Percentiles rank a stretch among this genome's conserved stretches.
Evolutionary conservation across 92 coral and sea anemone genomes (phyloP).

Genomic region (Ricordea florida): DNA sequence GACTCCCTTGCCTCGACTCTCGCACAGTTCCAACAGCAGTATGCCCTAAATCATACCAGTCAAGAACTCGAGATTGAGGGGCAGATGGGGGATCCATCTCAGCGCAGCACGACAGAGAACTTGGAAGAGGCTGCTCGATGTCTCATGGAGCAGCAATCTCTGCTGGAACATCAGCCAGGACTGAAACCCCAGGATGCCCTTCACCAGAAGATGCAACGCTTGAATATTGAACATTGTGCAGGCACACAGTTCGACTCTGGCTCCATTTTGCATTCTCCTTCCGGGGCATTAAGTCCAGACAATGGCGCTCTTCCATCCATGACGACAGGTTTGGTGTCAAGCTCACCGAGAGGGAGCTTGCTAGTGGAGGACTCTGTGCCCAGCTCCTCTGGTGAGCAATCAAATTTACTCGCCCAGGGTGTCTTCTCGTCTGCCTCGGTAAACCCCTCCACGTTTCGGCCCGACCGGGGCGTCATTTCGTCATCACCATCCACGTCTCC

Average conservation of each 20-base stretch:
- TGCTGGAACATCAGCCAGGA: constrained; percentile 47
- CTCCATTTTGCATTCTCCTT: constrained; percentile 38
- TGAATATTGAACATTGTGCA: constrained; percentile 87
- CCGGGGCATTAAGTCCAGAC: constrained; percentile 3
- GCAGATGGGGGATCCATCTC: constrained; percentile 10
- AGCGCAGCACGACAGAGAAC: constrained; percentile 42
- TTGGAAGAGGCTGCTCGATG: constrained; percentile 49
- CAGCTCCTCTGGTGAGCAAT: constrained; percentile 21
- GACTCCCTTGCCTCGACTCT: constrained; percentile 86
- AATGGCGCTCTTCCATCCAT: constrained; percentile 13
- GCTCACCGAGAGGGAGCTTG: constrained; percentile 79
- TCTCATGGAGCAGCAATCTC: constrained; percentile 48
- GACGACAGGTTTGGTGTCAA: constrained; percentile 33
- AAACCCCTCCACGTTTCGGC: constrained; percentile 45
- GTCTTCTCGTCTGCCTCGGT: constrained; percentile 46
- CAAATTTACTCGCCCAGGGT: constrained; percentile 38
- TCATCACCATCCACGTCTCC: constrained; percentile 73
- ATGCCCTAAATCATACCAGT: constrained; percentile 66
- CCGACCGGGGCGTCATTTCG: constrained; percentile 53
- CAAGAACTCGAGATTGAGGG: constrained; percentile 75
- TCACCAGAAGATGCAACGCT: constrained; percentile 89
- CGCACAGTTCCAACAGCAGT: constrained; percentile 84
- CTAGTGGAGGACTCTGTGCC: constrained; percentile 69
- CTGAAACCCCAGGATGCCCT: constrained; percentile 82
- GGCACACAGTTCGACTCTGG: constrained; percentile 56